Base-by-base conservation (phyloP, 1,140 invertebrate species). In the Achroia grisella region DNA sequence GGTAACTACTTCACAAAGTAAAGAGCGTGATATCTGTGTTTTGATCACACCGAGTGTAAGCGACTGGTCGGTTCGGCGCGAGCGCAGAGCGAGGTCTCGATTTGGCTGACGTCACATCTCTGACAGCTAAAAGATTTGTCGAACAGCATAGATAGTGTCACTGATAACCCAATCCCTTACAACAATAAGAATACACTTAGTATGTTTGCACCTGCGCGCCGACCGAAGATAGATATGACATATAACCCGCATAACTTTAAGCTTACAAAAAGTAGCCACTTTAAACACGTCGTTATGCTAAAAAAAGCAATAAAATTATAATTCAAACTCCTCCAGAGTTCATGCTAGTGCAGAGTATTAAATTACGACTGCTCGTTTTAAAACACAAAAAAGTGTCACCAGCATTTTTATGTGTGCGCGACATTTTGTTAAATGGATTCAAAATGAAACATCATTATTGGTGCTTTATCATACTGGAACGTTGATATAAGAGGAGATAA, bases 41-140 rank as follows among this genome's bases (percentile, higher is more conserved):
- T 62, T 48, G 70, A 78, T 78, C 75, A 53, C 59, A 39, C 54
- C 56, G n/a, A n/a, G n/a, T n/a, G n/a, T n/a, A 53, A 60, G 54
- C 44, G 48, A 48, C 48, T 48, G 47, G 39, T 2, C 17, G 17
- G 17, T 23, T 23, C 57, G 39, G 49, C 62, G 64, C 62, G 50
- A 52, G 67, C 64, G 64, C 59, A 51, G 15, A 49, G 44, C 48
- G 44, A 50, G 47, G 65, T 52, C 61, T 55, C 71, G 63, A 73
- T 75, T 77, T 70, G 69, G 72, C 72, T 82, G 79, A 86, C 79
- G 82, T 86, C 82, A 86, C 68, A 73, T 44, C 67, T 74, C 72
- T 86, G 78, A 86, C 82, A 84, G 78, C 65, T 76, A 68, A 73
- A 85, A 78, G 78, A 85, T 82, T 85, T 81, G 77, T 85, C 81